A percentile compares a stretch with the other conserved stretches of the same genome.
phyloP scores from a whole-genome alignment of 1,140 invertebrate genomes.

The Wasmannia auropunctata region DNA sequence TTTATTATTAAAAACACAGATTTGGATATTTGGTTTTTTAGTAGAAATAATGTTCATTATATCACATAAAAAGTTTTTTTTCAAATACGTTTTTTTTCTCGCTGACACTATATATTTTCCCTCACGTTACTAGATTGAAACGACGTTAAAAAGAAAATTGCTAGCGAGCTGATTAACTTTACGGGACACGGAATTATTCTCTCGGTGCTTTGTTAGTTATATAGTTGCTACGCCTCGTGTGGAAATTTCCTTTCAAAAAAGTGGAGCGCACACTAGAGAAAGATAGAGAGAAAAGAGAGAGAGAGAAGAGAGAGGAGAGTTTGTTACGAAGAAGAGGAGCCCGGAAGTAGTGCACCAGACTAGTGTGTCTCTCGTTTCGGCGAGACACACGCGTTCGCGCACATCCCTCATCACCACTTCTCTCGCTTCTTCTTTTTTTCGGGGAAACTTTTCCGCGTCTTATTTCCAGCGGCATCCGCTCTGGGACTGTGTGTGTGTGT shows the following conservation, averaged over 20 bases:
- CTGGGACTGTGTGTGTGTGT: slow-evolving; percentile 34
- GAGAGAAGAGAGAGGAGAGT: not conserved
- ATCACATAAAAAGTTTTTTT: not conserved
- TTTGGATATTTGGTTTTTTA: not conserved
- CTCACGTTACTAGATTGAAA: not conserved
- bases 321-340: not conserved
- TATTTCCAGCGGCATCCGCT: slow-evolving; percentile 67
- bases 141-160: slow-evolving; percentile 18
- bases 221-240: slow-evolving; percentile 14
- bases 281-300: not conserved
- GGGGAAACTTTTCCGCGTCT: slow-evolving; percentile 55
- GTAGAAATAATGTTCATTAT: not conserved
- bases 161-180: not conserved
- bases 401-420: not conserved
- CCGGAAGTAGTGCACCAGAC: slow-evolving; percentile 61
- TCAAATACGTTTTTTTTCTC: not conserved
- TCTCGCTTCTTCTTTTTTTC: slow-evolving; percentile 25
- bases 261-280: not conserved
- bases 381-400: too few relatives aligned
- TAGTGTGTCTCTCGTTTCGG: slow-evolving; percentile 19
- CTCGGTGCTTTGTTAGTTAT: slow-evolving; percentile 42
- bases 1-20: not conserved
- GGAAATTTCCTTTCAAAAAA: slow-evolving; percentile 45
- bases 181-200: not conserved
- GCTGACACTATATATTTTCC: not conserved